These are phyloP conservation scores for Acrocyrtus sp. DNA, from an alignment of 2,888 invertebrate species.

Conservation along the genomic window DNA sequence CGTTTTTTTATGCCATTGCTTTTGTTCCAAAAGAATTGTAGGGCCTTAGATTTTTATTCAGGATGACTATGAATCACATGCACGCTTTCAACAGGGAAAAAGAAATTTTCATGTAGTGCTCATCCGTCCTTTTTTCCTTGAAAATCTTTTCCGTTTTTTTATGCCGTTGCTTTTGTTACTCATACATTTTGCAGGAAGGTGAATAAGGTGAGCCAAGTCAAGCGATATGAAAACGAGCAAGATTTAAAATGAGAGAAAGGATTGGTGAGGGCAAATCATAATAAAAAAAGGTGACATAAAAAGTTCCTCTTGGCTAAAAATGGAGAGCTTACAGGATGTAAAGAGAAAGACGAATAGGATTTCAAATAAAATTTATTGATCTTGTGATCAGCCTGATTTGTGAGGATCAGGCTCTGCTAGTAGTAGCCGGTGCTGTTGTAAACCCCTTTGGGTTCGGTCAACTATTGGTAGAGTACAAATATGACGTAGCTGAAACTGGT, in stretches of 20 bases:
- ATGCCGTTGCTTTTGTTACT: neutral
- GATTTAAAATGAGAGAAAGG: neutral
- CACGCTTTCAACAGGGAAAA: neutral
- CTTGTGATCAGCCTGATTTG: neutral
- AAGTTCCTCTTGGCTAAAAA: neutral
- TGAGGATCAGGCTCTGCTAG: too few relatives aligned
- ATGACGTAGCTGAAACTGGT: too few relatives aligned
- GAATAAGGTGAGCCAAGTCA: neutral
- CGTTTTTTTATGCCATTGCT: neutral
- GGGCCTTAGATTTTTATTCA: too few relatives aligned
- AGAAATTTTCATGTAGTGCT: neutral
- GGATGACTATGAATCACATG: constrained; percentile 13
- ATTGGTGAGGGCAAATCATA: neutral
- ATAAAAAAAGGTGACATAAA: neutral
- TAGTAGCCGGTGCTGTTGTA: too few relatives aligned
- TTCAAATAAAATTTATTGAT: neutral
- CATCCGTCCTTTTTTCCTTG: neutral
- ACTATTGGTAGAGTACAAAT: too few relatives aligned
- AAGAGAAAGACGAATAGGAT: neutral
- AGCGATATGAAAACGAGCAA: neutral
- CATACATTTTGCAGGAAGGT: constrained; percentile 17
- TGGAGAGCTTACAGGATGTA: neutral
- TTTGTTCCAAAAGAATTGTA: too few relatives aligned
- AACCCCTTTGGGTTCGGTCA: too few relatives aligned
- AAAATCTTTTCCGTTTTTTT: neutral